Evolutionary conservation across 1,140 invertebrate species (phyloP).

Genomic region (Lepidurus arcticus): DNA sequence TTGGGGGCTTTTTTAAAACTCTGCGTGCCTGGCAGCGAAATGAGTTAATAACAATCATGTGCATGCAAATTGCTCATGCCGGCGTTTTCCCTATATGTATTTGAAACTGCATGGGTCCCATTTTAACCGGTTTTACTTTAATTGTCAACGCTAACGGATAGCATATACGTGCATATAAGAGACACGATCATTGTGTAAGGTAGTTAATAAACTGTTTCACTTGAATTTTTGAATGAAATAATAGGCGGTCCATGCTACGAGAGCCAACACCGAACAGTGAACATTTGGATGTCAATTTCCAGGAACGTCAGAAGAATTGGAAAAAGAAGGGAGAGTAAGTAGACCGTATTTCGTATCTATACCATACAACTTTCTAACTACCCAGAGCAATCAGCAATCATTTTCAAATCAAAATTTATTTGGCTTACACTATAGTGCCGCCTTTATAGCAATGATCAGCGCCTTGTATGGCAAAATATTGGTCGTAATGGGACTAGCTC

Average conservation of each 20-base stretch:
- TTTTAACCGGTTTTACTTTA: neutral
- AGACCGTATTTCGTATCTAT: neutral
- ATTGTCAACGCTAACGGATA: neutral
- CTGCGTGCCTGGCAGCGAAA: neutral
- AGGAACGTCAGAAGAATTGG: slow-evolving; percentile 25
- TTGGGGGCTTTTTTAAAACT: neutral
- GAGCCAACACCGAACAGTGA: slow-evolving; percentile 29
- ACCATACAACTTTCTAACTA: neutral
- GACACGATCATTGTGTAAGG: neutral
- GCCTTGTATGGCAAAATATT: slow-evolving; percentile 86
- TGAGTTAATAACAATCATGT: neutral
- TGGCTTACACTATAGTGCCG: slow-evolving; percentile 54
- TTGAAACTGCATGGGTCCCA: too few relatives aligned
- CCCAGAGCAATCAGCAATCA: neutral
- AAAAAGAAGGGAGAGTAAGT: slow-evolving; percentile 33
- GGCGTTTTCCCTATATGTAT: too few relatives aligned
- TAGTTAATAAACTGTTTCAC: neutral
- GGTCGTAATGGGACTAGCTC: slow-evolving; percentile 82
- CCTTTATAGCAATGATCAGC: slow-evolving; percentile 76
- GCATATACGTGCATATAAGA: neutral
- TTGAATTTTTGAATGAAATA: neutral
- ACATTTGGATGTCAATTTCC: slow-evolving; percentile 24
- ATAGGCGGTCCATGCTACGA: slow-evolving; percentile 26
- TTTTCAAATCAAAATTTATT: slow-evolving; percentile 11
- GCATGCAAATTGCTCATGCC: too few relatives aligned